A percentile compares a stretch with the other conserved stretches of the same genome.
These are phyloP conservation scores for Perccottus glenii DNA, from an alignment of 2,113 vertebrate genomes.

Conservation along the genomic window DNA sequence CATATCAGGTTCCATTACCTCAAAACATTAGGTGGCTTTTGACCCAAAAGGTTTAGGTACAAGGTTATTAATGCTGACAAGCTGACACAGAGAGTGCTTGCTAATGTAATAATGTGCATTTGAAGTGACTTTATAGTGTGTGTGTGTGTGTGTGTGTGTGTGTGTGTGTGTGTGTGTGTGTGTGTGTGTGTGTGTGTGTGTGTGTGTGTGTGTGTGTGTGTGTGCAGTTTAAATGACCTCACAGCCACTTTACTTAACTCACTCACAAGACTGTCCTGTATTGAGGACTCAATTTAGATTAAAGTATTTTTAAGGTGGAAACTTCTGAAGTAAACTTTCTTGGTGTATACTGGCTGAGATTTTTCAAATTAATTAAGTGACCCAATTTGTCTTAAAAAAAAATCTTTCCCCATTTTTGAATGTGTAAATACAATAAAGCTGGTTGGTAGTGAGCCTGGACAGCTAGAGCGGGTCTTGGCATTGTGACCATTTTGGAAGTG, in stretches of 20 bases:
- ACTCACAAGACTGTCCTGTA: background rate
- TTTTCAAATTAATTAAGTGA: background rate
- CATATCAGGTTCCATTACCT: constrained; percentile 55
- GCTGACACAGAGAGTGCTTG: constrained; percentile 31
- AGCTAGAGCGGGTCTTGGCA: constrained; percentile 39
- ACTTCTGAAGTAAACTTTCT: too few species aligned
- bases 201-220: too few species aligned
- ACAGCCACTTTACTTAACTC: background rate
- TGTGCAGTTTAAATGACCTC: too few species aligned
- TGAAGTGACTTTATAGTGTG: constrained; percentile 21
- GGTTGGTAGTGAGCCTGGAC: constrained; percentile 21
- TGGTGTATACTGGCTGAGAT: too few species aligned
- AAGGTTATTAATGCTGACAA: constrained; percentile 53
- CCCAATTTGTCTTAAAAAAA: constrained; percentile 11
- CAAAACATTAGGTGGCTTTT: constrained; percentile 22
- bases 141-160: too few species aligned
- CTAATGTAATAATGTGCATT: constrained; percentile 23
- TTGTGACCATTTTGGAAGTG: constrained; percentile 41
- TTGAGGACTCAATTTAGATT: background rate
- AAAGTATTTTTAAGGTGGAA: constrained; percentile 2
- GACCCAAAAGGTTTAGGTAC: constrained; percentile 26
- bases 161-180: too few species aligned
- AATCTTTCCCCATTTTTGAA: constrained; percentile 25
- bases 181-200: too few species aligned
- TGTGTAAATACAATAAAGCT: constrained; percentile 7